Base-by-base conservation (phyloP, 2,797 vertebrate species). In the Morus bassanus region DNA sequence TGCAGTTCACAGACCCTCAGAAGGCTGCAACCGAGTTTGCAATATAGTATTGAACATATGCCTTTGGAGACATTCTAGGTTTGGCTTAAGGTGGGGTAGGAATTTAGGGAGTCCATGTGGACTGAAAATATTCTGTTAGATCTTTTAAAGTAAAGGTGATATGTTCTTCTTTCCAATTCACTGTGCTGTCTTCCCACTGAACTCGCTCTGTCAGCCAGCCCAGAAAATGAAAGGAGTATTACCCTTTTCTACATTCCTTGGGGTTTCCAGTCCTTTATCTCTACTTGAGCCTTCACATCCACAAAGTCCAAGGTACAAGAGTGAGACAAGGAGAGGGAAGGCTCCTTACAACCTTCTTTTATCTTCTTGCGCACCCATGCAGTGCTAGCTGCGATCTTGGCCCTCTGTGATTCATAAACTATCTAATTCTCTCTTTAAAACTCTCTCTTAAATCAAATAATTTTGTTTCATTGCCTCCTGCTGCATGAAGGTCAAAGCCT, bases 401-500 rank as follows among this genome's bases (percentile, higher is more conserved):
- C 53, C 25, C 45, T 83, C 46, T 79, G 85, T 88, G 94, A 89
- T 94, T 95, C 91, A 92, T 95, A 88, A 94, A 92, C 25, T 72
- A 37, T 59, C 45, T 51, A 64, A 74, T 91, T 85, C 33, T 67
- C 8, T 19, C 85, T 76, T 85, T 70, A 60, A 94, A 94, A 85
- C 64, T 18, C 27, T 91, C 48, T 91, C 79, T 83, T 95, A 96
- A 97, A 97, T 96, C 85, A 95, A 85, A 96, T 57, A 91, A 79
- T 94, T 95, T 92, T 91, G 81, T 95, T 97, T 96, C 93, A 87
- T 88, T 92, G 82, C 87, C 85, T 95, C 84, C 87, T 64, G 75
- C 94, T 92, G 89, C 86, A 95, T 95, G 96, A 97, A 97, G 96
- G 95, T 97, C 95, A 97, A 89, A 96, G 76, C 80, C 84, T 93